These are phyloP conservation scores for Atethmia centrago DNA, from an alignment of 2,888 invertebrate species.

Conservation along the genomic window DNA sequence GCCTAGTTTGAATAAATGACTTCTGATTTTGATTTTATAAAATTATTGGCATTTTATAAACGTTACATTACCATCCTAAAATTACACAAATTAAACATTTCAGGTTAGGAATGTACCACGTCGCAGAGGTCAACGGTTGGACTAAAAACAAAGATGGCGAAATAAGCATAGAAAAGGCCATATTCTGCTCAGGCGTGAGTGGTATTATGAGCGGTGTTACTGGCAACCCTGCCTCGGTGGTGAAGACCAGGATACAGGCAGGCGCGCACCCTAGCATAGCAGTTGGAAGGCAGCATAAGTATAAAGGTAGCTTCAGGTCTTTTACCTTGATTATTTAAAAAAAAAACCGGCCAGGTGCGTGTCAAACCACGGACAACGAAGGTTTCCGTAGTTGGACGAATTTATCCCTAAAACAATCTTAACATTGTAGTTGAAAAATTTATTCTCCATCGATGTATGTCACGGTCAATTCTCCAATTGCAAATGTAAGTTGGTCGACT, in stretches of 20 bases:
- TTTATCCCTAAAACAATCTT: too few species aligned
- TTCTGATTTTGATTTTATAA: too few species aligned
- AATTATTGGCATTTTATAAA: too few species aligned
- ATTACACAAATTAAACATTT: slow-evolving; percentile 13
- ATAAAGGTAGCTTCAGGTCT: slow-evolving; percentile 83
- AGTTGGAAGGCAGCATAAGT: slow-evolving; percentile 95
- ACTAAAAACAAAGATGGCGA: slow-evolving; percentile 82
- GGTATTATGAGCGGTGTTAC: slow-evolving; percentile 93
- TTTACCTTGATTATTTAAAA: background rate
- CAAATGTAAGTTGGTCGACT: too few species aligned
- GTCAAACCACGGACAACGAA: too few species aligned
- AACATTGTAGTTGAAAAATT: too few species aligned
- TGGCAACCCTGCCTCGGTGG: slow-evolving; percentile 94
- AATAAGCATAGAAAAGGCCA: slow-evolving; percentile 79
- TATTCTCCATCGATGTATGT: too few species aligned
- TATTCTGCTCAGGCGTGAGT: slow-evolving; percentile 87
- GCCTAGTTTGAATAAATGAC: too few species aligned
- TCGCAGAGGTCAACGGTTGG: slow-evolving; percentile 91
- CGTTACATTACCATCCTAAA: background rate
- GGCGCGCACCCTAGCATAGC: slow-evolving; percentile 93
- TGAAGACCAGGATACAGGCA: slow-evolving; percentile 95
- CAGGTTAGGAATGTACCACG: slow-evolving; percentile 92
- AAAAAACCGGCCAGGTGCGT: too few species aligned
- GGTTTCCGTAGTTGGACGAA: too few species aligned
- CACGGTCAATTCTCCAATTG: too few species aligned